Base-by-base conservation (phyloP, 64 coral and sea anemone genomes). In the Pachyseris speciosa region DNA sequence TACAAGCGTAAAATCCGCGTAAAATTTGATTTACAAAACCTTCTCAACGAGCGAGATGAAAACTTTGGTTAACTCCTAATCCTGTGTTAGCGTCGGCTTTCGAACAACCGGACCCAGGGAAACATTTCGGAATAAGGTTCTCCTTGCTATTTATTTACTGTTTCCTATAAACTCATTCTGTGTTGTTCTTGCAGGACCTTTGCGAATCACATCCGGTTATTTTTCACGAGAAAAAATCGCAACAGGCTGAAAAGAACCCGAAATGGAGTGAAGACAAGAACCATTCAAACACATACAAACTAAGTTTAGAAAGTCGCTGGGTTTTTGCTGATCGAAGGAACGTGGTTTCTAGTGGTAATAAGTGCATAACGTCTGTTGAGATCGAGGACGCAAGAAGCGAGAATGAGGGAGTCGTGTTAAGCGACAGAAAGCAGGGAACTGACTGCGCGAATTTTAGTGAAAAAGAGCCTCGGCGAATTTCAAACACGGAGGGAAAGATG, bases 171-270 rank as follows among this genome's bases (percentile, higher is more conserved):
- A 4, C 11, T 45, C 4, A 4, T 45, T 45, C 43, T 45, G 43
- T 20, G 9, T 78, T 29, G 8, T 84, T 64, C 28, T 64, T 64
- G 2, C 26, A 91, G 89, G 36, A 47, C 52, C 52, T 84, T n/a
- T 91, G 68, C 37, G 89, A 91, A 58, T 61, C 78, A 29, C 77
- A 73, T 73, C 78, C 89, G n/a, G 89, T 91, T 19, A 66, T 84
- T 42, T 91, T 91, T 37, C 48, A 91, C 34, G 51, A 32, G 17
- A 80, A 19, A 20, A 80, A 60, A 80, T 17, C 77, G 34, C 32
- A 0, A 16, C 12, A 80, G 49, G 29, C 20, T 4, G 53, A 34
- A 13, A 80, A 80, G 24, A 3, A 25, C 13, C 25, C 19, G 15
- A 60, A 59, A 80, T 9, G 28, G 20, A 36, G n/a, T 3, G 51